Conservation (phyloP, 1,140 invertebrate species). For the Protaetia brevitarsis region DNA sequence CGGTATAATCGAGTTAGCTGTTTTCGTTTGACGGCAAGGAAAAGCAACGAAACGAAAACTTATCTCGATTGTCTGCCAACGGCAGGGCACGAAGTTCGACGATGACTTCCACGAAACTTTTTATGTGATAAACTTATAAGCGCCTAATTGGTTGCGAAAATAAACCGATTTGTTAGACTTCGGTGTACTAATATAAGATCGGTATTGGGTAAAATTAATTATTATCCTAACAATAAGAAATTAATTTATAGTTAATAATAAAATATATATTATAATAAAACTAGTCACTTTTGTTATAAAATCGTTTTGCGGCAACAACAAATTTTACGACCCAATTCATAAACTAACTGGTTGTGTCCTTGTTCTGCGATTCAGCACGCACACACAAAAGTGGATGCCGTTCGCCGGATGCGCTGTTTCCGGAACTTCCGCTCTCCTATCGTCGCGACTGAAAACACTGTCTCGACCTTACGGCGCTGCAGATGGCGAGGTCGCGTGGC, state of each 20-base stretch:
- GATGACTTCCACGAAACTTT: no score
- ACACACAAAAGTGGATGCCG: background rate
- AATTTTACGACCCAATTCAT: no score
- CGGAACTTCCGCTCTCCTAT: background rate
- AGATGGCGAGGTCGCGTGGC: background rate
- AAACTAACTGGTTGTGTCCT: background rate
- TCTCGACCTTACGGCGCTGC: background rate
- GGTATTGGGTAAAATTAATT: background rate
- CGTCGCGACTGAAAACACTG: background rate
- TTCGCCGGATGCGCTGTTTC: background rate
- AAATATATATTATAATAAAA: no score
- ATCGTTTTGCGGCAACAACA: background rate
- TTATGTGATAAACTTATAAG: background rate
- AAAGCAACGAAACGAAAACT: background rate
- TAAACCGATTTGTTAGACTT: background rate
- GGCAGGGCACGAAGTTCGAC: background rate
- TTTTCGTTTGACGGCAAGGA: background rate
- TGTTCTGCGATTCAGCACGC: background rate
- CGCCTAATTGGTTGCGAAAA: background rate
- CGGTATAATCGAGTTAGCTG: background rate
- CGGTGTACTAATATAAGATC: background rate
- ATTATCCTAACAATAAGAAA: background rate
- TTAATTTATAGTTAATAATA: no score
- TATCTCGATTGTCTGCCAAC: constrained; percentile 5
- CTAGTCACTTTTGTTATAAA: no score